phyloP scores from a whole-genome alignment of 2,888 invertebrate genomes.

The Ptilodon capucinus region DNA sequence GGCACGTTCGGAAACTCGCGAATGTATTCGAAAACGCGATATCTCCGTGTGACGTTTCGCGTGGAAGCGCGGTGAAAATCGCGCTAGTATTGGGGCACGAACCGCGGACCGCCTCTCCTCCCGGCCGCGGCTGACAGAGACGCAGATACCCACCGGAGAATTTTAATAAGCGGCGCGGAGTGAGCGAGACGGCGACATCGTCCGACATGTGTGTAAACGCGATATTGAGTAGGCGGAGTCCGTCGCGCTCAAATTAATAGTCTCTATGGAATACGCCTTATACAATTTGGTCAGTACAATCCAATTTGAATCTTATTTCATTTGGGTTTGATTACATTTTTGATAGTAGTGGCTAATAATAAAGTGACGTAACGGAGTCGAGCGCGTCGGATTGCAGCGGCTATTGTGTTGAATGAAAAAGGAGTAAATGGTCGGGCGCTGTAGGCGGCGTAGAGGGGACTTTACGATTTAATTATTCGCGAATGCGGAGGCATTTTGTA shows the following conservation, averaged over 20 bases:
- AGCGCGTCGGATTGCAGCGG: constrained; percentile 72
- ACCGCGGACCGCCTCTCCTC: constrained; percentile 69
- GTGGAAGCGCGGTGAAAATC: constrained; percentile 78
- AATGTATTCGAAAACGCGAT: constrained; percentile 51
- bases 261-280: constrained; percentile 76
- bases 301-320: constrained; percentile 35
- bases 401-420: constrained; percentile 83
- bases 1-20: constrained; percentile 48
- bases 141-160: constrained; percentile 77
- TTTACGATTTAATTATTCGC: constrained; percentile 83
- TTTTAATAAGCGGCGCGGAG: constrained; percentile 81
- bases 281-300: constrained; percentile 32
- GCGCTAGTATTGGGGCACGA: constrained; percentile 76
- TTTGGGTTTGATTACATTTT: constrained; percentile 35
- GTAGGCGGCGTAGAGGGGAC: constrained; percentile 81
- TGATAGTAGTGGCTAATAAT: constrained; percentile 21
- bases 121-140: constrained; percentile 62
- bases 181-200: constrained; percentile 72
- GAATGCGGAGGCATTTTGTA: constrained; percentile 83
- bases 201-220: constrained; percentile 77
- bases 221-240: constrained; percentile 78
- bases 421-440: constrained; percentile 80
- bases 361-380: constrained; percentile 60
- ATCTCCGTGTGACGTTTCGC: constrained; percentile 68
- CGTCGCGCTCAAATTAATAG: constrained; percentile 82